Percentiles rank a stretch among this genome's conserved stretches.
Conservation (phyloP, 2,797 vertebrate species). For the Coluber constrictor region DNA sequence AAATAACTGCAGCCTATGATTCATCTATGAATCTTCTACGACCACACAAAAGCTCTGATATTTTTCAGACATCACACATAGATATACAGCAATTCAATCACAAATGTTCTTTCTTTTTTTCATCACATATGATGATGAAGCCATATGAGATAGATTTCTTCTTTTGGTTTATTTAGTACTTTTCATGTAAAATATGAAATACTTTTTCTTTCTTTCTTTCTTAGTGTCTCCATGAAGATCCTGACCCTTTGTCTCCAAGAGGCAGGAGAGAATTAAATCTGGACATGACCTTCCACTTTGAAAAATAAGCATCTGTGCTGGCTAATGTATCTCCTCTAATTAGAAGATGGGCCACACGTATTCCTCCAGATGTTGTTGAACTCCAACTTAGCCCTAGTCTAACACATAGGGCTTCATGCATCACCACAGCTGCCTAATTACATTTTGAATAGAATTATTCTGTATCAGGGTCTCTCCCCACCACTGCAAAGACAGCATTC, state of each 20-base stretch:
- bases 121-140: constrained; percentile 53
- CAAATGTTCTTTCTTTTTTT: constrained; percentile 44
- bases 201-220: constrained; percentile 51
- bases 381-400: neutral
- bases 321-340: neutral
- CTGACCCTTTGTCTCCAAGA: constrained; percentile 57
- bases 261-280: constrained; percentile 54
- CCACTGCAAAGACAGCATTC: neutral
- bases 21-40: constrained; percentile 63
- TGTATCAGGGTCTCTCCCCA: neutral
- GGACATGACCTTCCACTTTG: constrained; percentile 47
- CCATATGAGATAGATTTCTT: constrained; percentile 15
- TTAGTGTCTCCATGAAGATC: constrained; percentile 59
- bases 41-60: constrained; percentile 67
- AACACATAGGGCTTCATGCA: neutral
- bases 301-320: constrained; percentile 41
- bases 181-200: constrained; percentile 56
- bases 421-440: neutral
- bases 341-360: neutral
- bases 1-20: constrained; percentile 63
- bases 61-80: constrained; percentile 59
- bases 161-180: constrained; percentile 14
- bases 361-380: neutral
- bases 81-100: constrained; percentile 61
- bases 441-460: neutral